These are phyloP conservation scores for Cynodonichthys magdalenae DNA, from an alignment of 2,797 vertebrate species.

Conservation along the genomic window DNA sequence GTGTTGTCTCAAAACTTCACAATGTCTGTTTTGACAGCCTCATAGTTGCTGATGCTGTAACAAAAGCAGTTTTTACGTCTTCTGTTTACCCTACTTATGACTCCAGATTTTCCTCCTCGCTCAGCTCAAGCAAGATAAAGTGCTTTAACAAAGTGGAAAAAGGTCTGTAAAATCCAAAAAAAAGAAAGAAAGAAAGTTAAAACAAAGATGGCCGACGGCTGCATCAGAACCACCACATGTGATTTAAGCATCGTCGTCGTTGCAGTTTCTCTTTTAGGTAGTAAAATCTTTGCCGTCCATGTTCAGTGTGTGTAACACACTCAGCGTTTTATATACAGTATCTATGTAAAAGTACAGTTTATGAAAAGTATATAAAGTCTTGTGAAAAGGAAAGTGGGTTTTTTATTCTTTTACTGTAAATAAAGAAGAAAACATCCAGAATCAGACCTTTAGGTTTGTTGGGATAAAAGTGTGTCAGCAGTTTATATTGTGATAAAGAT, in stretches of 20 bases:
- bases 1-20: slow-evolving; percentile 47
- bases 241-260: slow-evolving; percentile 11
- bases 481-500: slow-evolving; percentile 32
- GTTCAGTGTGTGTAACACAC: neutral
- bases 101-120: slow-evolving; percentile 23
- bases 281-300: slow-evolving; percentile 17
- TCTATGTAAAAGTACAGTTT: slow-evolving; percentile 10
- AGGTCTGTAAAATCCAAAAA: slow-evolving; percentile 8
- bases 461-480: slow-evolving; percentile 30
- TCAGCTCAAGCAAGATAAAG: slow-evolving; percentile 5
- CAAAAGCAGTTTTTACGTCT: slow-evolving; percentile 34
- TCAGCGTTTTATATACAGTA: neutral
- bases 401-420: slow-evolving; percentile 37
- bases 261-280: slow-evolving; percentile 31
- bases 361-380: slow-evolving; percentile 15
- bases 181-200: too few relatives aligned
- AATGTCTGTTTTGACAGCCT: slow-evolving; percentile 45
- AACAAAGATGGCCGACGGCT: neutral
- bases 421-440: slow-evolving; percentile 4
- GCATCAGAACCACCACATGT: slow-evolving; percentile 13
- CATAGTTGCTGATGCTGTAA: slow-evolving; percentile 31
- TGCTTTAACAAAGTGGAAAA: neutral
- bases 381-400: slow-evolving; percentile 19
- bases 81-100: slow-evolving; percentile 48
- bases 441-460: slow-evolving; percentile 13